These are phyloP conservation scores for Leptinotarsa tumamoca DNA, from an alignment of 2,888 invertebrate species.

Conservation along the genomic window DNA sequence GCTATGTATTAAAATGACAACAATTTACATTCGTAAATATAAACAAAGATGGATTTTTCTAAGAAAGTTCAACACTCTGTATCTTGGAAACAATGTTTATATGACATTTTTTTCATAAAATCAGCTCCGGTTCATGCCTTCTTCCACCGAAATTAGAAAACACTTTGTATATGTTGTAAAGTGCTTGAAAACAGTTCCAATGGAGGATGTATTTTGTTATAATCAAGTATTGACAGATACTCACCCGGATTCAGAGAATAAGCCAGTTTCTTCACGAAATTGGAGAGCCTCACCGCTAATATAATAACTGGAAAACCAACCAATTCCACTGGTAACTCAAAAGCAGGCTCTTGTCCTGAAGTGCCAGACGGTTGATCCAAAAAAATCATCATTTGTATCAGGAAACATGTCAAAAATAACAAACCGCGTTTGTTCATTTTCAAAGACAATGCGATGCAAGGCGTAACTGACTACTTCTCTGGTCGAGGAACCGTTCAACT, in stretches of 20 bases:
- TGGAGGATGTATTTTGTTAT: neutral
- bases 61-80: too few species aligned
- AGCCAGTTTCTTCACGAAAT: conserved; percentile 82
- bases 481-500: conserved; percentile 46
- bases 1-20: too few species aligned
- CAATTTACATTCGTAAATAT: too few species aligned
- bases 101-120: too few species aligned
- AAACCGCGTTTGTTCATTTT: conserved; percentile 54
- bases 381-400: conserved; percentile 36
- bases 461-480: conserved; percentile 26
- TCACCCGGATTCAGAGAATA: conserved; percentile 80
- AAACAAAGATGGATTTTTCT: too few species aligned
- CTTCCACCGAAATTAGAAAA: too few species aligned
- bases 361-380: conserved; percentile 45
- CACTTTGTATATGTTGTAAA: too few species aligned
- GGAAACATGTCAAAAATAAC: conserved; percentile 30
- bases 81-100: too few species aligned
- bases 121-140: too few species aligned
- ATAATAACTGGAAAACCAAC: conserved; percentile 88
- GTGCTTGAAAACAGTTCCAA: neutral
- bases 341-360: conserved; percentile 67
- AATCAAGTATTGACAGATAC: conserved; percentile 53
- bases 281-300: conserved; percentile 80
- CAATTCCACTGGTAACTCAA: conserved; percentile 86
- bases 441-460: conserved; percentile 37